phyloP scores from a whole-genome alignment of 1,140 invertebrate species.

The Akabosia matsudoensis region DNA sequence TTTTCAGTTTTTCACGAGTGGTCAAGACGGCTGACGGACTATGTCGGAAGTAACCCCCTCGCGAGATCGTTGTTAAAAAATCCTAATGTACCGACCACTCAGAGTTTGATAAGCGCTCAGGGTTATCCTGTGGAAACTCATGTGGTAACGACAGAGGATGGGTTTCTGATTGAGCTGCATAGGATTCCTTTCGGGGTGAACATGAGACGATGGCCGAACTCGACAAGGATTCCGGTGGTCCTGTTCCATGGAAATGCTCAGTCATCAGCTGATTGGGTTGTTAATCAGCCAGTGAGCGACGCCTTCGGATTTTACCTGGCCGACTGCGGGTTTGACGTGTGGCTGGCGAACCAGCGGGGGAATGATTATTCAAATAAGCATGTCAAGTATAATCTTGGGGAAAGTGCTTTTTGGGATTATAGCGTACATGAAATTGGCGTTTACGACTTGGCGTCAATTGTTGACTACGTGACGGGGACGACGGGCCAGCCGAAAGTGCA shows the following conservation, averaged over 20 bases:
- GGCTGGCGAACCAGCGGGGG: slow-evolving; percentile 60
- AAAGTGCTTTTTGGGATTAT: slow-evolving; percentile 34
- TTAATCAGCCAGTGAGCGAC: background rate
- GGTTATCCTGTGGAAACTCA: slow-evolving; percentile 43
- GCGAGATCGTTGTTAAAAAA: too few species aligned
- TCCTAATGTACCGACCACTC: too few species aligned
- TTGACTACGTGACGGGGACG: background rate
- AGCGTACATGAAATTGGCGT: background rate
- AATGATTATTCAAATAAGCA: slow-evolving; percentile 57
- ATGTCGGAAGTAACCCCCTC: too few species aligned
- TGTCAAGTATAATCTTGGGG: slow-evolving; percentile 22
- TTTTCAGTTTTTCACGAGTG: too few species aligned
- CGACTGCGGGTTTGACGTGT: slow-evolving; percentile 70
- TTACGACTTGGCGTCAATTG: slow-evolving; percentile 56
- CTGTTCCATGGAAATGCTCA: slow-evolving; percentile 74
- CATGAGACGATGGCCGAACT: background rate
- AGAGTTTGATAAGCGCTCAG: too few species aligned
- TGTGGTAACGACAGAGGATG: slow-evolving; percentile 37
- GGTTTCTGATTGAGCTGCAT: slow-evolving; percentile 39
- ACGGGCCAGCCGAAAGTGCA: background rate
- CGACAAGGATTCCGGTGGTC: slow-evolving; percentile 54
- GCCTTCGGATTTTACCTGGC: slow-evolving; percentile 54
- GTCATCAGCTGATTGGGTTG: slow-evolving; percentile 59
- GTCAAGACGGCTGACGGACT: too few species aligned
- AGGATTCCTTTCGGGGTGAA: slow-evolving; percentile 32